phyloP scores from a whole-genome alignment of 2,888 invertebrate species.

The Balanococcus diminutus region DNA sequence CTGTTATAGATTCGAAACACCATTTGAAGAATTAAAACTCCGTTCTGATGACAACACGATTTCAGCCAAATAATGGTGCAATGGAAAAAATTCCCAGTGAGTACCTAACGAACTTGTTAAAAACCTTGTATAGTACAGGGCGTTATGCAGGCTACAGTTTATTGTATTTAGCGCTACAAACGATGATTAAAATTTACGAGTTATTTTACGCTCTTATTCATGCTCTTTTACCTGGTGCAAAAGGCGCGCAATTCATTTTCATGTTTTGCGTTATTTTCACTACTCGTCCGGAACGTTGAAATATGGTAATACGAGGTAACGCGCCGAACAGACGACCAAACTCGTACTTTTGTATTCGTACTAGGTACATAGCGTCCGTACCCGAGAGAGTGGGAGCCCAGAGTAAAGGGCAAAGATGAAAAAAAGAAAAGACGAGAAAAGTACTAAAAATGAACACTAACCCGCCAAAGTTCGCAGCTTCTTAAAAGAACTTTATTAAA shows the following conservation, averaged over 20 bases:
- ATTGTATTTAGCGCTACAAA: constrained; percentile 26
- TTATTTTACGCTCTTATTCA: constrained; percentile 37
- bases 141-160: background rate
- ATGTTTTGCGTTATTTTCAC: constrained; percentile 24
- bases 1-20: no score
- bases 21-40: background rate
- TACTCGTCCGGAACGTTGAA: background rate
- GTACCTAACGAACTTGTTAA: background rate
- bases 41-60: background rate
- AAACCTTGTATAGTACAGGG: background rate
- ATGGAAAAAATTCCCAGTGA: background rate
- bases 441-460: constrained; percentile 38
- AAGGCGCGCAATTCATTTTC: constrained; percentile 37
- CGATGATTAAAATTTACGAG: constrained; percentile 43
- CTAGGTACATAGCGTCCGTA: background rate
- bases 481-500: constrained; percentile 37
- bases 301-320: constrained; percentile 40
- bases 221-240: background rate
- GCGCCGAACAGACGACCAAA: no score
- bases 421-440: background rate
- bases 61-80: background rate
- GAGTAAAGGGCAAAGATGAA: background rate
- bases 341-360: background rate
- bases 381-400: background rate
- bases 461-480: constrained; percentile 36